Percentiles rank a stretch among this genome's conserved stretches.
Evolutionary conservation across 2,888 invertebrate genomes (phyloP).

Genomic region (Dione juno): DNA sequence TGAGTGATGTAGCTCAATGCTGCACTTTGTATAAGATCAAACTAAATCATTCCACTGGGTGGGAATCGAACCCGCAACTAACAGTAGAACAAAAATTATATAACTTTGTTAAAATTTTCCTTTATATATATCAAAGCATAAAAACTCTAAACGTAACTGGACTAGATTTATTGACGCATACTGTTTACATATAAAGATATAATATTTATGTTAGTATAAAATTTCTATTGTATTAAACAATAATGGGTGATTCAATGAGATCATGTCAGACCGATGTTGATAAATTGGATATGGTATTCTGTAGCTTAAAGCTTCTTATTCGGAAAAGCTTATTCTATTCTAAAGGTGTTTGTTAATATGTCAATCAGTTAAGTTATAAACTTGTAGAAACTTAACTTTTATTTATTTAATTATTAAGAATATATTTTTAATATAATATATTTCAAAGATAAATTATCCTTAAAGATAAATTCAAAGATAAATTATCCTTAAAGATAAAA

Average conservation of each 20-base stretch:
- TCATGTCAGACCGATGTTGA: constrained; percentile 7
- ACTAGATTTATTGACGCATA: neutral
- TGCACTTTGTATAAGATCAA: neutral
- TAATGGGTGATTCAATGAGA: constrained; percentile 18
- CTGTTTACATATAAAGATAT: neutral
- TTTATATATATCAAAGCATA: too few species aligned
- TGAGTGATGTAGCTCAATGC: too few species aligned
- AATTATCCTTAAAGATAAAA: too few species aligned
- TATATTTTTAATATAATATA: too few species aligned
- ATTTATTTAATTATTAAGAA: too few species aligned
- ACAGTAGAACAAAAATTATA: too few species aligned
- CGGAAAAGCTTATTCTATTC: neutral
- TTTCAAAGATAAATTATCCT: too few species aligned
- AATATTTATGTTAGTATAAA: constrained; percentile 2
- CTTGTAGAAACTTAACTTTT: too few species aligned
- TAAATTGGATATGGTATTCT: constrained; percentile 12
- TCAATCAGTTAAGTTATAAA: neutral
- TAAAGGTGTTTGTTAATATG: neutral
- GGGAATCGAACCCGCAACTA: neutral
- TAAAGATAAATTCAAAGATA: too few species aligned
- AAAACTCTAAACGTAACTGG: too few species aligned
- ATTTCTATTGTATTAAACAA: constrained; percentile 9
- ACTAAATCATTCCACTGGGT: neutral
- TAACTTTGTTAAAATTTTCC: too few species aligned
- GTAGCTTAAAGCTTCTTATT: neutral